Evolutionary conservation across 2,113 vertebrate species (phyloP), one percentile per base, ranked within the genome.

Genomic region (Rhinichthys klamathensis): DNA sequence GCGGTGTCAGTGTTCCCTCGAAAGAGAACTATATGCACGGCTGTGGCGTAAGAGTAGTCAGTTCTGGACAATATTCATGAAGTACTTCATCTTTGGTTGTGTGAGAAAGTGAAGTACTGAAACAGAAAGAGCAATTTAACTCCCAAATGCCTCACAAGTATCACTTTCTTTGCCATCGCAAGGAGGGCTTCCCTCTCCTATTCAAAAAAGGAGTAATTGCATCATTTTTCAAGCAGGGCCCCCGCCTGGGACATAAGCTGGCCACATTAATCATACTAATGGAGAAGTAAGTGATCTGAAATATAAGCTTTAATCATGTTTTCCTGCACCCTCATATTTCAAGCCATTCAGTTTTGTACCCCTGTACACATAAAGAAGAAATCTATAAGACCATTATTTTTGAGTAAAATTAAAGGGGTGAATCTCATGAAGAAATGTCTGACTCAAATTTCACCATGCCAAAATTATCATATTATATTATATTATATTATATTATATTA

Each of bases 171-270:
- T 38, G 58, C 84, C 78, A 80, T 83, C 77, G 18, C 32, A 49
- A 83, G 73, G 25, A 72, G 92, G 91, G 93, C 89, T 91, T 93
- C 82, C 83, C 89, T 89, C 91, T 87, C 51, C 89, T 92, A 90
- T 94, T 96, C 91, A 93, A 86, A 92, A 41, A 92, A 92, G 92
- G 91, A 92, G 92, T 94, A 95, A 96, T 96, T 94, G 92, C 89
- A 82, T 93, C 88, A 81, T 96, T 96, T 96, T 95, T 96, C 94
- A 94, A 67, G 89, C 84, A 87, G 87, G 83, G 84, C 85, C 90
- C 90, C 70, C 78, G 89, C 93, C 90, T 87, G 80, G 88, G 87
- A 88, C 90, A 91, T 87, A 80, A 86, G 23, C 82, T 77, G 81
- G 88, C 89, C 78, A 91, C 91, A 93, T 96, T 95, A 93, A 94